Percentiles rank a stretch among this genome's conserved stretches.
Evolutionary conservation across 37 sponge, comb jelly and placozoan species (phyloP).

Genomic region (Chondrosia reniformis): DNA sequence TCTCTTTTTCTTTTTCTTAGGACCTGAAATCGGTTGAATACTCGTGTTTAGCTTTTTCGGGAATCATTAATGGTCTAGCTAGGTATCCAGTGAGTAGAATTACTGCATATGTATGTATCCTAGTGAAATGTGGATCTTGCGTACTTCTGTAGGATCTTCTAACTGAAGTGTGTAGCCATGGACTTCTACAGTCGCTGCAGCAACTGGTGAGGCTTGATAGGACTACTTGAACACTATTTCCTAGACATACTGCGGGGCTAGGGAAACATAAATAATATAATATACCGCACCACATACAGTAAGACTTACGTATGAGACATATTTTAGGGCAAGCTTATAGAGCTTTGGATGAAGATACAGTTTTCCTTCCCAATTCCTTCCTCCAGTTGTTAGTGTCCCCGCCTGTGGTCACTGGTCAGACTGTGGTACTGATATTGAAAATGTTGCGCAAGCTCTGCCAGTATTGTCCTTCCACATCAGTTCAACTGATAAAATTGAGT

Average conservation of each 20-base stretch:
- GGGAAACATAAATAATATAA: too few species aligned
- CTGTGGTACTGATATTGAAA: conserved; percentile 70
- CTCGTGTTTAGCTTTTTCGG: conserved; percentile 80
- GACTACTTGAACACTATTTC: too few species aligned
- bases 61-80: conserved; percentile 62
- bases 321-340: neutral
- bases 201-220: conserved; percentile 93
- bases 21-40: conserved; percentile 91
- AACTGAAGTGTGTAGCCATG: conserved; percentile 53
- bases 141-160: neutral
- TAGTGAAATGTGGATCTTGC: conserved; percentile 10
- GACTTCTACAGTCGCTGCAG: conserved; percentile 69
- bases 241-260: too few species aligned
- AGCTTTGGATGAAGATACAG: too few species aligned
- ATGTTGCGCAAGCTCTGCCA: conserved; percentile 76
- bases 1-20: conserved; percentile 33
- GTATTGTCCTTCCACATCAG: conserved; percentile 71
- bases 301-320: too few species aligned
- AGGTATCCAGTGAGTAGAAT: conserved; percentile 35
- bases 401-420: conserved; percentile 69
- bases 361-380: neutral
- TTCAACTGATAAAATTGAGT: conserved; percentile 84
- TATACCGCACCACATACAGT: too few species aligned
- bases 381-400: conserved; percentile 85
- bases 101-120: neutral